Base-by-base conservation (phyloP, 92 coral and sea anemone species). In the Palythoa heliodiscus region DNA sequence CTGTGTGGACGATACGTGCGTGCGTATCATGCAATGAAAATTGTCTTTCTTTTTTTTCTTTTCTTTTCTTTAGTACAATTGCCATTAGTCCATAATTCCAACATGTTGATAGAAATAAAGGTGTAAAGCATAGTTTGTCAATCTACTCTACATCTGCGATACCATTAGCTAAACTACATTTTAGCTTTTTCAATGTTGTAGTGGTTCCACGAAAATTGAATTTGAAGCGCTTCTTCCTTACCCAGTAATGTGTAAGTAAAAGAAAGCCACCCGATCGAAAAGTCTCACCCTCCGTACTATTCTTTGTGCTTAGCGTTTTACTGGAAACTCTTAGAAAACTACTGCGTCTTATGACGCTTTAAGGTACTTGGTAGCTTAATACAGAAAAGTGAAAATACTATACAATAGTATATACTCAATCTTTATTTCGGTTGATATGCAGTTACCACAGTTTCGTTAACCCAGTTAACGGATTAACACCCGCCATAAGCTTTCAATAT, bases 381-480 rank as follows among this genome's bases (percentile, higher is more conserved):
- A 43, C 7, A 1, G 50, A 3, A 55, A 10, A n/a, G 35, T 6
- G 12, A 64, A 64, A 19, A 2, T 19, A 38, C 29, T 5, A 58
- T 5, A 57, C 16, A 43, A 43, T n/a, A 43, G 6, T 43, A 43
- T 5, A 43, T 3, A 43, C 2, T 64, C 35, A 29, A 29, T 58
- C 64, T 15, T 39, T 35, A 38, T 37, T n/a, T 70, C 50, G 6
- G 50, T 43, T 43, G 50, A 5, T 1, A 43, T 8, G 50, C 50
- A 43, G 50, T 43, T 43, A 43, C 7, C 40, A 19, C 2, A 55
- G 17, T 60, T 57, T 60, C 39, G 25, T 76, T 25, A 23, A 57
- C 82, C 24, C 48, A 77, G 82, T 77, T 77, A 77, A 29, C 82
- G 69, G 82, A 77, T 77, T 37, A 54, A 68, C 52, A 7, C 24